These are phyloP conservation scores for Sebastes taczanowskii DNA, from an alignment of 2,797 vertebrate species.

Conservation along the genomic window DNA sequence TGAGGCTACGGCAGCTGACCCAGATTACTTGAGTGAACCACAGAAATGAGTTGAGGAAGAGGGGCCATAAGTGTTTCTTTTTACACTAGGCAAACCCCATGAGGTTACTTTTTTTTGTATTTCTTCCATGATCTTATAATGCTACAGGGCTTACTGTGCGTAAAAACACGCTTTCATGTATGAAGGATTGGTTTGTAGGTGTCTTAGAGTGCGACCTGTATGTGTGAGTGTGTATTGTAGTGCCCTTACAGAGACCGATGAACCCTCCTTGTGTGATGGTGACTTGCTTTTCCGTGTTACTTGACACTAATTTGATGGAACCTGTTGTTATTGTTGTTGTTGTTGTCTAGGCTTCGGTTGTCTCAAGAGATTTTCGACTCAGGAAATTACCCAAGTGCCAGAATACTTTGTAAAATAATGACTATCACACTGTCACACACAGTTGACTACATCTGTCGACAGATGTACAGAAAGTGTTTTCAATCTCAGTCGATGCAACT, in stretches of 20 bases:
- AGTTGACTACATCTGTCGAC: background rate
- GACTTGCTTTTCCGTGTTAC: background rate
- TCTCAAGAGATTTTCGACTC: background rate
- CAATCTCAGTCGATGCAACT: background rate
- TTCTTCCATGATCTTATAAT: background rate
- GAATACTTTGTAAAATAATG: background rate
- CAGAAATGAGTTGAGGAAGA: background rate
- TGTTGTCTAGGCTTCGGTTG: background rate
- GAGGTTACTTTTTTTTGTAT: background rate
- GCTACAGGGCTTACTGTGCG: background rate
- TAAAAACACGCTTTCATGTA: background rate
- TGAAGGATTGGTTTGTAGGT: background rate
- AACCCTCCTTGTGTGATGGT: background rate
- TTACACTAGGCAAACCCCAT: background rate
- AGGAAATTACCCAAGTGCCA: background rate
- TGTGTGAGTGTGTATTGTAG: background rate
- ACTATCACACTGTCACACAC: too few species aligned
- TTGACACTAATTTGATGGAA: slow-evolving; percentile 1
- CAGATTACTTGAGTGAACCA: slow-evolving; percentile 46
- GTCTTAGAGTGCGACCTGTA: background rate
- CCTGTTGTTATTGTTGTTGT: background rate
- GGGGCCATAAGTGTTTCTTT: background rate
- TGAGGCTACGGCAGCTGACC: slow-evolving; percentile 41
- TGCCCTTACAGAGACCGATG: background rate
- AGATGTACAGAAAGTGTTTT: background rate